Evolutionary conservation across 2,888 invertebrate genomes (phyloP).

Genomic region (Yponomeuta cagnagella): DNA sequence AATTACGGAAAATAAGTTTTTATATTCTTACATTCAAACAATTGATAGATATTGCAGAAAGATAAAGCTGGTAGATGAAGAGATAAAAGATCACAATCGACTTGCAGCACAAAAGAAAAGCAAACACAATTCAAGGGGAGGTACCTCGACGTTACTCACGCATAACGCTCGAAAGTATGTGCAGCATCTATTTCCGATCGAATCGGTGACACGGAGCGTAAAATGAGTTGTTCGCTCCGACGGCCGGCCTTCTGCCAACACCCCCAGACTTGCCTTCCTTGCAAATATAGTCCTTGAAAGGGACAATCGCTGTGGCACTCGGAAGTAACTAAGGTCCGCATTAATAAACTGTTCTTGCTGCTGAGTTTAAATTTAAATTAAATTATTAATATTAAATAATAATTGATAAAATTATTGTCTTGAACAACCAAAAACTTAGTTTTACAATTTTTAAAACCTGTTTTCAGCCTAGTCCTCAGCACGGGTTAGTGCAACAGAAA

Average conservation of each 20-base stretch:
- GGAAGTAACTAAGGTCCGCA: background rate
- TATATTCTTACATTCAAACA: background rate
- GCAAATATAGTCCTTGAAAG: slow-evolving; percentile 3
- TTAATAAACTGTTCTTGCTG: background rate
- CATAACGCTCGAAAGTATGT: slow-evolving; percentile 13
- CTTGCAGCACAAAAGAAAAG: background rate
- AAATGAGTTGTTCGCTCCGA: slow-evolving; percentile 62
- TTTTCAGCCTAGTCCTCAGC: too few species aligned
- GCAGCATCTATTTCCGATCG: slow-evolving; percentile 33
- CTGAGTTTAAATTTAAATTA: too few species aligned
- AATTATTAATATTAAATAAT: too few species aligned
- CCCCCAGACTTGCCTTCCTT: slow-evolving; percentile 43
- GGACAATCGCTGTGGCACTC: background rate
- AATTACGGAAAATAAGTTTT: background rate
- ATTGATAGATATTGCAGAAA: background rate
- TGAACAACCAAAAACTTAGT: too few species aligned
- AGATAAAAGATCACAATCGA: background rate
- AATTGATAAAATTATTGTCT: too few species aligned
- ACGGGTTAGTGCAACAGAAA: too few species aligned
- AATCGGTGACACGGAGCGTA: slow-evolving; percentile 57
- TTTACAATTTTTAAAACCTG: too few species aligned
- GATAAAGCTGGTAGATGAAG: background rate
- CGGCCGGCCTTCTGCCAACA: slow-evolving; percentile 57
- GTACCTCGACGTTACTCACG: background rate
- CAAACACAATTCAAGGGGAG: background rate